Evolutionary conservation across 2,113 vertebrate species (phyloP).

Genomic region (Balaeniceps rex): DNA sequence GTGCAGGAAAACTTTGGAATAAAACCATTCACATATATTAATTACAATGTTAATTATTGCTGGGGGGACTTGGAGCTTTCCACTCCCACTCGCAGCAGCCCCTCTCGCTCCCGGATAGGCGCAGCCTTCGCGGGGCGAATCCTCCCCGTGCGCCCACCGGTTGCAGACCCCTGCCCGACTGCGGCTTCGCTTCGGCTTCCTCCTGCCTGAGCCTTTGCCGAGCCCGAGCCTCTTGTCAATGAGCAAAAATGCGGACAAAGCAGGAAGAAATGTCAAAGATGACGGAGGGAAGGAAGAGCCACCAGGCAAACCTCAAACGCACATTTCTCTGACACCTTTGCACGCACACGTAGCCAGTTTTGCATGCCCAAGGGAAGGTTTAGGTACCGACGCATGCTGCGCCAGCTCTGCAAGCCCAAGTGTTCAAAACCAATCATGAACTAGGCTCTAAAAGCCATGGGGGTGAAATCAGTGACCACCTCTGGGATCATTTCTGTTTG

Average conservation of each 20-base stretch:
- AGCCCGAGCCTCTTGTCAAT: neutral
- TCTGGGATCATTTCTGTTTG: neutral
- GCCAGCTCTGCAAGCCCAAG: neutral
- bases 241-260: neutral
- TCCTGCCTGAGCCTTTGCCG: neutral
- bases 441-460: neutral
- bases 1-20: neutral
- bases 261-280: rapidly evolving
- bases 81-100: neutral
- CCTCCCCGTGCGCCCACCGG: rapidly evolving
- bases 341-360: rapidly evolving
- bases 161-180: neutral
- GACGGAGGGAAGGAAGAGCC: neutral
- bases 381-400: too few species aligned
- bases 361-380: rapidly evolving
- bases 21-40: neutral
- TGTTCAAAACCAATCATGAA: neutral
- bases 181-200: rapidly evolving
- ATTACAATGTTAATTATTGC: conserved; percentile 13
- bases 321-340: neutral
- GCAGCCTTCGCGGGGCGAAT: neutral
- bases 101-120: neutral
- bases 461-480: neutral
- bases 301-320: neutral
- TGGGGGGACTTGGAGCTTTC: neutral